Conservation (phyloP, 2,113 vertebrate genomes). For the Dicerorhinus sumatrensis region DNA sequence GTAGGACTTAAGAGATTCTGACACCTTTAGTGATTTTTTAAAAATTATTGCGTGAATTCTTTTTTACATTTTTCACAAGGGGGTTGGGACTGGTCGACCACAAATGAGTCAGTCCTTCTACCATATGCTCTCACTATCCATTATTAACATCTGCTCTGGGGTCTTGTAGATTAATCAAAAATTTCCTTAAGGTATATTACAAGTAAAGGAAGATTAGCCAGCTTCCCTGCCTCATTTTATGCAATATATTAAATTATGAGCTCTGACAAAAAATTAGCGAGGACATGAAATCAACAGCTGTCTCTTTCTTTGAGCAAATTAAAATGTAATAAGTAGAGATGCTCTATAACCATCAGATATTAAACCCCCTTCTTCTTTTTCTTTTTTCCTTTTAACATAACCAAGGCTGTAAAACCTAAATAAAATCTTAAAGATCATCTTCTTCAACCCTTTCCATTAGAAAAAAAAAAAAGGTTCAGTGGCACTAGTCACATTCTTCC, state of each 20-base stretch:
- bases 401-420: neutral
- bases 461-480: neutral
- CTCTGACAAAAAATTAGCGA: slow-evolving; percentile 50
- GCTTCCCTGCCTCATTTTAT: slow-evolving; percentile 40
- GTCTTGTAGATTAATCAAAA: slow-evolving; percentile 59
- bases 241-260: slow-evolving; percentile 69
- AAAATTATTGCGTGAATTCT: neutral
- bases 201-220: slow-evolving; percentile 66
- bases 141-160: slow-evolving; percentile 32
- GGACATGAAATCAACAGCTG: slow-evolving; percentile 42
- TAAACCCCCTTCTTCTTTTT: neutral
- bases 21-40: neutral
- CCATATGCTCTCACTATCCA: slow-evolving; percentile 58
- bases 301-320: slow-evolving; percentile 76
- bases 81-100: neutral
- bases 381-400: neutral
- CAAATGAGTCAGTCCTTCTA: slow-evolving; percentile 46
- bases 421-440: neutral
- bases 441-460: neutral
- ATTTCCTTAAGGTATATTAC: slow-evolving; percentile 54
- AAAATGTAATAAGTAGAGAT: slow-evolving; percentile 48
- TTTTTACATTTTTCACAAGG: neutral
- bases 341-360: neutral
- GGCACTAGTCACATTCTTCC: neutral
- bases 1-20: slow-evolving; percentile 18